Percentiles rank a stretch among this genome's conserved stretches.
Evolutionary conservation across 2,888 invertebrate species (phyloP).

Genomic region (Leptarthrus brevirostris): DNA sequence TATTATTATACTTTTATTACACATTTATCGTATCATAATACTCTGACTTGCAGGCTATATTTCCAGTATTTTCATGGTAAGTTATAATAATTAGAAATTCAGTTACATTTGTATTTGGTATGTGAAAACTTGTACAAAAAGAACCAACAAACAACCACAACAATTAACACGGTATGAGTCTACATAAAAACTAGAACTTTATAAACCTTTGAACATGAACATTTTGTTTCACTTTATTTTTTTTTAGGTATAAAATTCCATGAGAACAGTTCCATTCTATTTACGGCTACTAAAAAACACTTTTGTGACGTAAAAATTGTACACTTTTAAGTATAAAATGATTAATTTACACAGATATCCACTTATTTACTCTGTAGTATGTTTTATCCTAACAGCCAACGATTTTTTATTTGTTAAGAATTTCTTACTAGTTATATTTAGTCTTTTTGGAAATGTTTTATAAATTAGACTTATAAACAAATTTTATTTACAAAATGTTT

Average conservation of each 20-base stretch:
- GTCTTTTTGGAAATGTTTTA: too few species aligned
- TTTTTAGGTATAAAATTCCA: constrained; percentile 29
- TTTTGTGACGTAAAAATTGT: constrained; percentile 26
- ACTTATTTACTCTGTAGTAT: neutral
- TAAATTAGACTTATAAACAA: too few species aligned
- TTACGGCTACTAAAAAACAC: neutral
- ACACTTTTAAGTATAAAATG: constrained; percentile 12
- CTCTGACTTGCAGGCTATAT: constrained; percentile 21
- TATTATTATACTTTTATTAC: constrained; percentile 3
- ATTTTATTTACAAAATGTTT: too few species aligned
- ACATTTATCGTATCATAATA: constrained; percentile 12
- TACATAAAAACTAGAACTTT: constrained; percentile 19
- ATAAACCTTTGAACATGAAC: neutral
- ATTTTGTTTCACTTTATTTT: constrained; percentile 9
- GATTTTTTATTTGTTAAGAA: constrained; percentile 12
- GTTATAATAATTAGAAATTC: too few species aligned
- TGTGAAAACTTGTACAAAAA: constrained; percentile 6
- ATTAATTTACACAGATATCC: neutral
- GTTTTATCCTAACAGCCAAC: constrained; percentile 24
- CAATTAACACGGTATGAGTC: constrained; percentile 5
- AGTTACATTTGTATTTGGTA: too few species aligned
- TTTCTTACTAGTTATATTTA: neutral
- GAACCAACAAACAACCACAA: constrained; percentile 21
- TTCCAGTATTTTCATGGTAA: too few species aligned
- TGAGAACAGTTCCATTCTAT: constrained; percentile 7